Percentiles rank a stretch among this genome's conserved stretches.
Conservation (phyloP, 2,113 vertebrate species). For the Siphamia tubifer region DNA sequence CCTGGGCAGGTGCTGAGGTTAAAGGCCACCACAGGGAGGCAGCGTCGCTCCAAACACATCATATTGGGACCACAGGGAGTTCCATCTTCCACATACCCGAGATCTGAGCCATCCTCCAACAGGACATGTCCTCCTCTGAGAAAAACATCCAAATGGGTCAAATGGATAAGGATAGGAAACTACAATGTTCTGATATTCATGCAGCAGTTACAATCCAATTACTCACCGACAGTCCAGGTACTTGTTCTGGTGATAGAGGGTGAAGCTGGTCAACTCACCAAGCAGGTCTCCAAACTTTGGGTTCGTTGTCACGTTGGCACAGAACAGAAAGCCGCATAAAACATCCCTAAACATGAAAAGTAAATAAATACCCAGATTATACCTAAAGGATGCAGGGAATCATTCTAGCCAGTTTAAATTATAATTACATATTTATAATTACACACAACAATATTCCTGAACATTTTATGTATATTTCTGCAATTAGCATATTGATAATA, state of each 20-base stretch:
- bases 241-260: conserved; percentile 92
- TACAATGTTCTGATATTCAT: rapidly evolving
- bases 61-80: conserved; percentile 94
- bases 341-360: conserved; percentile 83
- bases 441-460: too few species aligned
- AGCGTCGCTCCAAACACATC: conserved; percentile 92
- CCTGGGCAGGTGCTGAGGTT: conserved; percentile 92
- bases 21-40: conserved; percentile 89
- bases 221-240: conserved; percentile 92
- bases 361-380: neutral
- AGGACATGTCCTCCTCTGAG: conserved; percentile 90
- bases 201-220: neutral
- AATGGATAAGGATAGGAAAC: neutral
- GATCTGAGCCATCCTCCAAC: conserved; percentile 89
- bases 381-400: too few species aligned
- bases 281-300: conserved; percentile 89
- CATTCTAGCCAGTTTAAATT: too few species aligned
- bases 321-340: conserved; percentile 92
- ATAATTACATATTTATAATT: too few species aligned
- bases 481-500: too few species aligned
- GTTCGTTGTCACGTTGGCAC: conserved; percentile 86
- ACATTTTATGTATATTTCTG: too few species aligned
- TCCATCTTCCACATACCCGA: conserved; percentile 94
- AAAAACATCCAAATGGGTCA: neutral
- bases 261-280: conserved; percentile 91